These are phyloP conservation scores for Pemphredon lugubris DNA, from an alignment of 2,888 invertebrate species.

Conservation along the genomic window DNA sequence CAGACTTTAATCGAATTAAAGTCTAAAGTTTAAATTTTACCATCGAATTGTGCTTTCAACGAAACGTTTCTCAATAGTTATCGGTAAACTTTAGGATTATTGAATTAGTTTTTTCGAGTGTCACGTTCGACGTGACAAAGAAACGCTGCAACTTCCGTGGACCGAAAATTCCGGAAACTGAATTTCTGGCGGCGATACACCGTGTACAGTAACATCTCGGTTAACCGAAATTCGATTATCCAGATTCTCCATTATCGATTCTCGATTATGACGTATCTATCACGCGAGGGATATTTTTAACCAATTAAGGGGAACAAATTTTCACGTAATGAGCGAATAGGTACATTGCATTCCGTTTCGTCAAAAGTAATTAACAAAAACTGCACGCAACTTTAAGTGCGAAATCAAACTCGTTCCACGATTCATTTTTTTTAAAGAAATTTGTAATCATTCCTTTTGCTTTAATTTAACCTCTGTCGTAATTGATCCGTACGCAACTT, in stretches of 20 bases:
- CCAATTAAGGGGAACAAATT: slow-evolving; percentile 13
- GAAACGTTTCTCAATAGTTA: too few species aligned
- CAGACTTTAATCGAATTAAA: neutral
- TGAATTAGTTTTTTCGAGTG: too few species aligned
- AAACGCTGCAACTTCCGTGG: neutral
- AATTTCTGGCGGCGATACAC: neutral
- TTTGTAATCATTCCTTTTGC: too few species aligned
- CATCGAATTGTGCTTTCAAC: too few species aligned
- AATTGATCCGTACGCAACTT: too few species aligned
- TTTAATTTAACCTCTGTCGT: too few species aligned
- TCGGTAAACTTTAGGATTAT: too few species aligned
- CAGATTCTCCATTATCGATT: slow-evolving; percentile 41
- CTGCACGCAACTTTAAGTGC: neutral
- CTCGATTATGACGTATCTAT: slow-evolving; percentile 36
- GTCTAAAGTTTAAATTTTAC: too few species aligned
- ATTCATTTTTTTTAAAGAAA: too few species aligned
- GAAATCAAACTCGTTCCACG: too few species aligned
- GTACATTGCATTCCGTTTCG: neutral
- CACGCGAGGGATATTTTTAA: slow-evolving; percentile 5
- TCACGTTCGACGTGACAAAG: too few species aligned
- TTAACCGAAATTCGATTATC: slow-evolving; percentile 41
- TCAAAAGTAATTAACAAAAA: neutral
- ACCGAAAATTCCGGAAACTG: neutral
- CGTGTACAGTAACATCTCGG: slow-evolving; percentile 23
- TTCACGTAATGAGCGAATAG: neutral